Conservation (phyloP, 2,797 vertebrate genomes). For the Chelmon rostratus region DNA sequence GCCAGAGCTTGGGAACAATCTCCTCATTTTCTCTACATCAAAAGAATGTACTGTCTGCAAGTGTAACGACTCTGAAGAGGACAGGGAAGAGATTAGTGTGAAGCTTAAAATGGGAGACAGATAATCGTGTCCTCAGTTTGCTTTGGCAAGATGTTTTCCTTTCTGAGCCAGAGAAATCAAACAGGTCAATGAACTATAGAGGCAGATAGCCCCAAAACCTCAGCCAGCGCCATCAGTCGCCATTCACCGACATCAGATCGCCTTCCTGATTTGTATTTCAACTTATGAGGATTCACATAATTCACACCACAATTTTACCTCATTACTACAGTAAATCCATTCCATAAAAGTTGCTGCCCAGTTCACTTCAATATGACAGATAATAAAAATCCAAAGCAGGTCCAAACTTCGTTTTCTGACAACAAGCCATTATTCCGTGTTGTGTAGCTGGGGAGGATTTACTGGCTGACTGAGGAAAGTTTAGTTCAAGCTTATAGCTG, state of each 20-base stretch:
- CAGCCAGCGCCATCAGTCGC: slow-evolving; percentile 47
- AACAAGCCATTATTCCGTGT: slow-evolving; percentile 32
- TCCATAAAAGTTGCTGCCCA: slow-evolving; percentile 29
- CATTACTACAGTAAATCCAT: slow-evolving; percentile 23
- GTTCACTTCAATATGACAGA: slow-evolving; percentile 42
- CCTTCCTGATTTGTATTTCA: slow-evolving; percentile 26
- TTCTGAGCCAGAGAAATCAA: slow-evolving; percentile 57
- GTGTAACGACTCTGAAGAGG: slow-evolving; percentile 48
- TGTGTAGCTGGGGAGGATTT: slow-evolving; percentile 26
- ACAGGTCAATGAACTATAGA: slow-evolving; percentile 54
- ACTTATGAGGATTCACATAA: slow-evolving; percentile 19
- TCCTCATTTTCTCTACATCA: slow-evolving; percentile 60
- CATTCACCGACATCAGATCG: slow-evolving; percentile 34
- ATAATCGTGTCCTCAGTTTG: slow-evolving; percentile 65
- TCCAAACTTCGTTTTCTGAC: slow-evolving; percentile 24
- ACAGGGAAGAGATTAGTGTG: slow-evolving; percentile 63
- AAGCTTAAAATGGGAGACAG: slow-evolving; percentile 62
- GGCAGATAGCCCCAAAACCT: slow-evolving; percentile 34
- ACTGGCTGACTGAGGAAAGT: slow-evolving; percentile 8
- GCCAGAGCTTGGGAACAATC: slow-evolving; percentile 50
- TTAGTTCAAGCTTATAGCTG: neutral
- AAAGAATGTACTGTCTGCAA: slow-evolving; percentile 55
- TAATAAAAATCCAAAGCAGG: slow-evolving; percentile 24
- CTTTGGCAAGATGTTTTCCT: slow-evolving; percentile 56
- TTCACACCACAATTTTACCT: slow-evolving; percentile 28